phyloP scores from a whole-genome alignment of 2,797 vertebrate species.

The Girardinus metallicus region DNA sequence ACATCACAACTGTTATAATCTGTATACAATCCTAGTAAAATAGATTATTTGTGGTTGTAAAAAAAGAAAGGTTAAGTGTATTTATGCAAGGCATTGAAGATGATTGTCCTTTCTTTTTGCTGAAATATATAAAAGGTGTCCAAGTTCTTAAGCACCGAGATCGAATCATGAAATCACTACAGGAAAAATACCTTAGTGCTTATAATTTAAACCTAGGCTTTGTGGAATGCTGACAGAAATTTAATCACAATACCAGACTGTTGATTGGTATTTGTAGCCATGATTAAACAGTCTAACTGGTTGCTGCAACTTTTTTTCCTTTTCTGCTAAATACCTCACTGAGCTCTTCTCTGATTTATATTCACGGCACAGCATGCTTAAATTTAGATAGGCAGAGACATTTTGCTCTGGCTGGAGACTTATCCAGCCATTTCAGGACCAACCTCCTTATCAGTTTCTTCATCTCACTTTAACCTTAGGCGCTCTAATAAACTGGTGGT shows the following conservation, averaged over 20 bases:
- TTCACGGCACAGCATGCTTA: constrained; percentile 45
- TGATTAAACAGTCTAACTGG: constrained; percentile 17
- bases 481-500: constrained; percentile 76
- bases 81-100: not conserved
- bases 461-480: constrained; percentile 76
- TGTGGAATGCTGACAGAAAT: constrained; percentile 1
- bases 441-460: constrained; percentile 72
- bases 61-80: not conserved
- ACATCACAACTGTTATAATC: not conserved
- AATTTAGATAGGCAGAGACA: constrained; percentile 48
- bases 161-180: not conserved
- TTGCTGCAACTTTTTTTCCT: constrained; percentile 20
- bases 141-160: not conserved
- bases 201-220: not conserved
- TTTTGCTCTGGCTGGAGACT: constrained; percentile 16
- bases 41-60: not conserved
- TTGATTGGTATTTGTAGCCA: constrained; percentile 20
- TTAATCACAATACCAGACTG: not conserved
- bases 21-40: not conserved
- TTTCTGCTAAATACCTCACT: constrained; percentile 29
- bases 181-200: not conserved
- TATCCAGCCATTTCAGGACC: constrained; percentile 36
- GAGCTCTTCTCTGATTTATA: constrained; percentile 29
- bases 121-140: constrained; percentile 12
- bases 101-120: not conserved